Evolutionary conservation across 1,140 invertebrate genomes (phyloP).

Genomic region (Drosophila pectinifera): DNA sequence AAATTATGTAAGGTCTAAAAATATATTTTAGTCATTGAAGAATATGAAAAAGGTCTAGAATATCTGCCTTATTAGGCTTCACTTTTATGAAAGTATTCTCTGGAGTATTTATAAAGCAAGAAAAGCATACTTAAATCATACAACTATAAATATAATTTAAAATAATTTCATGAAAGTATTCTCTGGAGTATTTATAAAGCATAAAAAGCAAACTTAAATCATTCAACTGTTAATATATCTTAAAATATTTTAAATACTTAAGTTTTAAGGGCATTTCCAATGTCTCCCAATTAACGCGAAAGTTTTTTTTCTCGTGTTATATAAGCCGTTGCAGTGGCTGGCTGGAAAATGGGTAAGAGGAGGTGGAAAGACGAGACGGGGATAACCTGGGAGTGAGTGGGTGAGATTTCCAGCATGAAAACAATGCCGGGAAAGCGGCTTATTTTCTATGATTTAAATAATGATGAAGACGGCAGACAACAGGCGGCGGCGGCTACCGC

Average conservation of each 20-base stretch:
- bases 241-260: not conserved
- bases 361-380: conserved; percentile 20
- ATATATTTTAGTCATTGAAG: too few relatives aligned
- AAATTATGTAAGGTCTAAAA: too few relatives aligned
- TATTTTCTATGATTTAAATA: conserved; percentile 84
- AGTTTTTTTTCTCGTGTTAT: conserved; percentile 31
- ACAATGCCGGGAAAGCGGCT: conserved; percentile 82
- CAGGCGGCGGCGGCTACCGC: conserved; percentile 46
- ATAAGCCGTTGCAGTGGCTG: conserved; percentile 55
- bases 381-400: conserved; percentile 35
- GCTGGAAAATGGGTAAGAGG: conserved; percentile 17
- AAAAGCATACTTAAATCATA: too few relatives aligned
- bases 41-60: too few relatives aligned
- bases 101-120: too few relatives aligned
- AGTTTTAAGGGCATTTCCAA: conserved; percentile 10
- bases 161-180: too few relatives aligned
- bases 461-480: conserved; percentile 74
- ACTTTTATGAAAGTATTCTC: too few relatives aligned
- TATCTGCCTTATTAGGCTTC: too few relatives aligned
- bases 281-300: conserved; percentile 5
- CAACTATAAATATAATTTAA: too few relatives aligned
- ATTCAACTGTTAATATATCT: too few relatives aligned
- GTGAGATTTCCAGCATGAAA: conserved; percentile 77
- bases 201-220: too few relatives aligned
- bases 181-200: too few relatives aligned